Evolutionary conservation across 2,113 vertebrate species (phyloP).

Genomic region (Bubo scandiacus): DNA sequence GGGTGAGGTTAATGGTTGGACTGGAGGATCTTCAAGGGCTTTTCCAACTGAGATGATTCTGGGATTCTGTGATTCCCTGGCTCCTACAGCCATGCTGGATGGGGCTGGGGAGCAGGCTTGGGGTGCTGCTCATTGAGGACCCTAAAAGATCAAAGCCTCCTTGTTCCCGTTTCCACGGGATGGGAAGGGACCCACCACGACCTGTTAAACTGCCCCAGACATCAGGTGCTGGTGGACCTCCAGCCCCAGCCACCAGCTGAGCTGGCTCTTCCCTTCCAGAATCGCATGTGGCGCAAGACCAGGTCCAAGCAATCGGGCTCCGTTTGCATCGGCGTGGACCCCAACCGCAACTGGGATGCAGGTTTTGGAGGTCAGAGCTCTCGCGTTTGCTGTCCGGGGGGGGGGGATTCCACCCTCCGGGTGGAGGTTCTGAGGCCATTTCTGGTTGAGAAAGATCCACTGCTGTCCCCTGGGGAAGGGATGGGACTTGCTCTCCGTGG

Average conservation of each 20-base stretch:
- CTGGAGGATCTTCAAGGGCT: too few species aligned
- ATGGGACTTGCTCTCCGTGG: rapidly evolving
- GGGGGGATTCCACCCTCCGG: rapidly evolving
- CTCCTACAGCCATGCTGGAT: rapidly evolving
- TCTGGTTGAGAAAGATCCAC: background rate
- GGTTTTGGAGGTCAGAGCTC: constrained; percentile 83
- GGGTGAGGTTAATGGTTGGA: too few species aligned
- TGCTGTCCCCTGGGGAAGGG: background rate
- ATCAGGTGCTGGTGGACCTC: background rate
- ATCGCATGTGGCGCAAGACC: constrained; percentile 95
- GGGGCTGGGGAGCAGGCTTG: background rate
- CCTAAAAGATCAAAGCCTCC: background rate
- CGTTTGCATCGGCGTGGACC: constrained; percentile 80
- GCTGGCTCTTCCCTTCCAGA: constrained; percentile 59
- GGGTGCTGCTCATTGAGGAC: background rate
- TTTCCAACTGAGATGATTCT: too few species aligned
- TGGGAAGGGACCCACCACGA: background rate
- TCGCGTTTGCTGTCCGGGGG: rapidly evolving
- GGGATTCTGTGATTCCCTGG: background rate
- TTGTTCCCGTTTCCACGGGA: rapidly evolving
- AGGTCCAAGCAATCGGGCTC: constrained; percentile 72
- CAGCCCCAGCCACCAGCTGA: background rate
- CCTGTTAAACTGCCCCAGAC: too few species aligned
- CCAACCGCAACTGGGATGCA: constrained; percentile 93
- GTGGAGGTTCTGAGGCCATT: background rate